Evolutionary conservation across 2,797 vertebrate species (phyloP).

Genomic region (Aeoliscus strigatus): DNA sequence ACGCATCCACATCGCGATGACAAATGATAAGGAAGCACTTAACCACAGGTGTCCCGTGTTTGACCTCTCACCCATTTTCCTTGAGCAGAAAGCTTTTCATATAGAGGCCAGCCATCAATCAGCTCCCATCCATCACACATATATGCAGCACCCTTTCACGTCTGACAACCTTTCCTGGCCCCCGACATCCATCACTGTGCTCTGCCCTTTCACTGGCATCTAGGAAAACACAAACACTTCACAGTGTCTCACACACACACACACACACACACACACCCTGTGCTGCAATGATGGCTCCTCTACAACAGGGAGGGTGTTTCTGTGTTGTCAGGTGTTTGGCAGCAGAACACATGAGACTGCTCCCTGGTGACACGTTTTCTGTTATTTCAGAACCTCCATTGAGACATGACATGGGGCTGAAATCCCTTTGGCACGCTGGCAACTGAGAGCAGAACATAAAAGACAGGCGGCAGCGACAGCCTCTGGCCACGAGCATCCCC

Average conservation of each 20-base stretch:
- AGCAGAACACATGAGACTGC: constrained; percentile 38
- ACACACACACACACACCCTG: too few relatives aligned
- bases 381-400: constrained; percentile 47
- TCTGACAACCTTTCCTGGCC: constrained; percentile 41
- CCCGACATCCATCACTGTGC: constrained; percentile 61
- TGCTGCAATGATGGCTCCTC: constrained; percentile 36
- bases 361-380: constrained; percentile 51
- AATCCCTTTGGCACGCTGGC: constrained; percentile 38
- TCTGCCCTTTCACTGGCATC: constrained; percentile 62
- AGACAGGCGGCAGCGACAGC: constrained; percentile 44
- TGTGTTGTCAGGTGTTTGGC: constrained; percentile 48
- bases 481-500: constrained; percentile 37
- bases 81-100: constrained; percentile 55
- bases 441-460: constrained; percentile 34
- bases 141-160: constrained; percentile 41
- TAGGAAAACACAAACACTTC: constrained; percentile 61
- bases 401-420: constrained; percentile 42
- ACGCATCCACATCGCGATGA: constrained; percentile 27
- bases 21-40: constrained; percentile 59
- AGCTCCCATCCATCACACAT: constrained; percentile 63
- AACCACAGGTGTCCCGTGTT: constrained; percentile 55
- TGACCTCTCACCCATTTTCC: constrained; percentile 68
- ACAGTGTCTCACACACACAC: constrained; percentile 30
- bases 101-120: constrained; percentile 60
- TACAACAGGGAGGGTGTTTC: constrained; percentile 32